A percentile compares a stretch with the other conserved stretches of the same genome.
Conservation (phyloP, 2,113 vertebrate species). For the Mesocricetus auratus region DNA sequence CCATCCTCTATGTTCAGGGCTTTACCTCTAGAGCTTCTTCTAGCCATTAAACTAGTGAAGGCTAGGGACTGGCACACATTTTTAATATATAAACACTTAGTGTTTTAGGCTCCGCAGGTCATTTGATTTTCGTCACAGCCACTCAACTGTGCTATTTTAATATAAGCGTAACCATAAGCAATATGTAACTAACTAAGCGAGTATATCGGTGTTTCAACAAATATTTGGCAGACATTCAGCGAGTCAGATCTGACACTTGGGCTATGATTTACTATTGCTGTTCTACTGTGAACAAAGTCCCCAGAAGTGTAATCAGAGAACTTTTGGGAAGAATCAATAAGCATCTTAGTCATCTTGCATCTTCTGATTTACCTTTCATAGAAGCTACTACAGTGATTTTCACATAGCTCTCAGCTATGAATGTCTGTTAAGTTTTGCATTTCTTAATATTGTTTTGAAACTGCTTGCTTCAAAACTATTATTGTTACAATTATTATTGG, state of each 20-base stretch:
- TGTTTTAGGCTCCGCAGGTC: not conserved
- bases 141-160: not conserved
- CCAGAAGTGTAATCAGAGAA: not conserved
- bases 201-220: not conserved
- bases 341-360: not conserved
- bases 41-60: not conserved
- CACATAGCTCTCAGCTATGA: not conserved
- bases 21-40: conserved; percentile 28
- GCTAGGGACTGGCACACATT: not conserved
- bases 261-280: not conserved
- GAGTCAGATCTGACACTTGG: not conserved
- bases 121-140: not conserved
- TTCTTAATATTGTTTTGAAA: not conserved
- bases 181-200: conserved; percentile 32
- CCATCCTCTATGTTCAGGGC: not conserved
- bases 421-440: not conserved
- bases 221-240: conserved; percentile 11
- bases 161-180: not conserved
- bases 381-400: not conserved
- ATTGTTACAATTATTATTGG: not conserved
- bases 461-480: not conserved
- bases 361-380: not conserved
- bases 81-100: not conserved
- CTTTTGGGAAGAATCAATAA: not conserved
- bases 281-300: not conserved